phyloP scores from a whole-genome alignment of 2,797 vertebrate species.

The Peromyscus aztecus region DNA sequence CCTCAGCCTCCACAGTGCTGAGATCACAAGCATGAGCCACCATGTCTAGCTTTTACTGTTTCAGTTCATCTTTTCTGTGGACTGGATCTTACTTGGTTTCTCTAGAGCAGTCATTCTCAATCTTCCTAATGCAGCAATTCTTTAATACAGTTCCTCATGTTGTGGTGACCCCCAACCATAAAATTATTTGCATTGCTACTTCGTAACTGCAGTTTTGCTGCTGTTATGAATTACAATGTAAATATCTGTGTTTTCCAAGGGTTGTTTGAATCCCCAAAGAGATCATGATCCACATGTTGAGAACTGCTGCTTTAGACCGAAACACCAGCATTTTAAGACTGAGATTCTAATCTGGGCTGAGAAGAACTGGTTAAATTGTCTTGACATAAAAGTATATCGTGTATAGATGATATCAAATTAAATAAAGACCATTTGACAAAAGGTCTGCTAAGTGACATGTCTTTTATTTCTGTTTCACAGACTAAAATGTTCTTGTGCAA shows the following conservation, averaged over 20 bases:
- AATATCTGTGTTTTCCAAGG: background rate
- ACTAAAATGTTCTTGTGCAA: background rate
- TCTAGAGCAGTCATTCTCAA: background rate
- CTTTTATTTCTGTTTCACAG: background rate
- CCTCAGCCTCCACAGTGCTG: background rate
- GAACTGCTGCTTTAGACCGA: background rate
- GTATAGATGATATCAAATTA: background rate
- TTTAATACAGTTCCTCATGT: background rate
- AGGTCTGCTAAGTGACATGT: background rate
- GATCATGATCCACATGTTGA: background rate
- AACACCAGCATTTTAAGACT: background rate
- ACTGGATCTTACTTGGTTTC: background rate
- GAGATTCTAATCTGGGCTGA: background rate
- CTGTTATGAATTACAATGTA: background rate
- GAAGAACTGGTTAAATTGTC: no score
- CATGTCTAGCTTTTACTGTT: background rate
- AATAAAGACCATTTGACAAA: background rate
- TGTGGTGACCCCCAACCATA: background rate
- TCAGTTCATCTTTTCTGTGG: background rate
- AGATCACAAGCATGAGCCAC: background rate
- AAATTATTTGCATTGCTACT: background rate
- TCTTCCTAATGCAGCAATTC: background rate
- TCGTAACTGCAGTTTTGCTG: background rate
- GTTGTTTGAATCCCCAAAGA: background rate
- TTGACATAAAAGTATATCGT: background rate